These are phyloP conservation scores for Lepus townsendii DNA, from an alignment of 2,797 vertebrate species.

Conservation along the genomic window DNA sequence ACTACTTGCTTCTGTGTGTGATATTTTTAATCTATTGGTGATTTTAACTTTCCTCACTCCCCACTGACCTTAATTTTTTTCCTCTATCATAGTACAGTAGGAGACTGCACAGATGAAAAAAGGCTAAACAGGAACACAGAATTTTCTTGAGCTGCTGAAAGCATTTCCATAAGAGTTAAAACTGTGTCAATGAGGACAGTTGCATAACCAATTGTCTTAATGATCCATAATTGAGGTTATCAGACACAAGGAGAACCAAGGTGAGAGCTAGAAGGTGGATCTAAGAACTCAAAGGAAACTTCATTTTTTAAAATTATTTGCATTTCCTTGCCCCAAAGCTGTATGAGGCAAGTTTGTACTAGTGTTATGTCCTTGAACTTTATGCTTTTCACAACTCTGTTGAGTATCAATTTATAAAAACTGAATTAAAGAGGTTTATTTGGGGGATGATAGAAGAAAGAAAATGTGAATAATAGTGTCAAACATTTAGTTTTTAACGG, in stretches of 20 bases:
- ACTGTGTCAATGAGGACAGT: not conserved
- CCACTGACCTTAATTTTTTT: conserved; percentile 37
- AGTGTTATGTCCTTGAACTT: conserved; percentile 44
- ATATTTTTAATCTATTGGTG: not conserved
- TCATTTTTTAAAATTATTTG: conserved; percentile 35
- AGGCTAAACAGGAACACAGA: not conserved
- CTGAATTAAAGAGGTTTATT: not conserved
- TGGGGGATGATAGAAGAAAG: not conserved
- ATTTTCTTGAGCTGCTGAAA: not conserved
- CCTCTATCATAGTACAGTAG: not conserved
- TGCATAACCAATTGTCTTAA: conserved; percentile 56
- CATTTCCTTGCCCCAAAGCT: conserved; percentile 35
- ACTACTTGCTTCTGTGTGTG: not conserved
- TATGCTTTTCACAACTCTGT: not conserved
- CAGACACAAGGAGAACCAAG: conserved; percentile 5
- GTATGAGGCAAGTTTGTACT: conserved; percentile 19
- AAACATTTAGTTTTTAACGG: not conserved
- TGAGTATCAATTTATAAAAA: not conserved
- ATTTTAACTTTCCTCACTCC: not conserved
- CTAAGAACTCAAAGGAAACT: conserved; percentile 23
- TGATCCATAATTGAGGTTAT: conserved; percentile 27
- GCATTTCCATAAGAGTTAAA: conserved; percentile 6
- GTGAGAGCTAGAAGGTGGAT: not conserved
- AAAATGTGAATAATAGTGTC: not conserved
- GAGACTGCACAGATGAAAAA: conserved; percentile 33